Evolutionary conservation across 2,113 vertebrate species (phyloP).

Genomic region (Lichenostomus cassidix): DNA sequence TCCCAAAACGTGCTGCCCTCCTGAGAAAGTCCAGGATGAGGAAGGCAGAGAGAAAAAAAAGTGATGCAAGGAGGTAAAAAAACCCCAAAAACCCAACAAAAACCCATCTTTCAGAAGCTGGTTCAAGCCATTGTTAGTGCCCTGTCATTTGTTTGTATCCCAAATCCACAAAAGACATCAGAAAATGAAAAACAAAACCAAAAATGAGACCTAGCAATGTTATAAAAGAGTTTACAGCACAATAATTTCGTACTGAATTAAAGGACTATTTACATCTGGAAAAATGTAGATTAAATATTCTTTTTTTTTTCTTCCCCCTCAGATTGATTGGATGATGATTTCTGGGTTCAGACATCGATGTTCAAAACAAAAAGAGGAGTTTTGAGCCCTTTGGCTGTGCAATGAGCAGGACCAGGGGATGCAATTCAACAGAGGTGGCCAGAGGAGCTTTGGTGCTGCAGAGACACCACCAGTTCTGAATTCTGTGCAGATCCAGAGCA

Average conservation of each 20-base stretch:
- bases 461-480: not conserved
- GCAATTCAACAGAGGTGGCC: not conserved
- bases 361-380: not conserved
- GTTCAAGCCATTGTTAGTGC: not conserved
- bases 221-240: not conserved
- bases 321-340: not conserved
- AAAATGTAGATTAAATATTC: not conserved
- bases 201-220: not conserved
- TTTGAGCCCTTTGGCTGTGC: not conserved
- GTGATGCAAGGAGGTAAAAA: not conserved
- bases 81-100: not conserved
- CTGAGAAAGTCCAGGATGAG: not conserved
- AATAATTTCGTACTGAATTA: not conserved
- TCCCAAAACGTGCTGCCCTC: not conserved
- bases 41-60: not conserved
- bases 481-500: not conserved
- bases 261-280: not conserved
- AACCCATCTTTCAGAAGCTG: not conserved
- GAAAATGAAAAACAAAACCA: not conserved
- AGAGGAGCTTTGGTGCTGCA: not conserved
- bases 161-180: constrained; percentile 2
- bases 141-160: not conserved
- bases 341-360: not conserved
- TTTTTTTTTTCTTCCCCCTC: not conserved
- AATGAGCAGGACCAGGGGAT: not conserved